Base-by-base conservation (phyloP, 2,888 invertebrate species). In the Danaus chrysippus region DNA sequence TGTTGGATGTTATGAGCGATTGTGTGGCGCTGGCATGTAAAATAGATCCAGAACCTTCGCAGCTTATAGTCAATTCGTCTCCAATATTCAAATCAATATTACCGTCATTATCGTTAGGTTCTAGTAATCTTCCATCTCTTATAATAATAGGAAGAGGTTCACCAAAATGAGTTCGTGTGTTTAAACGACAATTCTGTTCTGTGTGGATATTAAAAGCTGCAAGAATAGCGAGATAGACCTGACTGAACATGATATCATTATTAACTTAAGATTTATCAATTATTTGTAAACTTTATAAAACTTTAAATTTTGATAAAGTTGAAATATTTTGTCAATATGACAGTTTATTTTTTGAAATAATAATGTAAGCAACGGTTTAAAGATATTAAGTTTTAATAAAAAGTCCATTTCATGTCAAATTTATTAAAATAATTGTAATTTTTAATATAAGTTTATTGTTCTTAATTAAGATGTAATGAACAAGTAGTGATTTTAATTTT, bases 61-160 rank as follows among this genome's bases (percentile, higher is more conserved):
- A 91, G 55, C 88, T 90, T 0, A 91, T 59, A 0, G 76, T 82
- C 0, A 91, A 55, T 0, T 58, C 70, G 0, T 88, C 86, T 10
- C 88, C 88, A 17, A 76, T 66, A 3, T 77, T 71, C 10, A 91
- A 41, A 6, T 79, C 70, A 0, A 90, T 70, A 46, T 85, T 84
- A 0, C 89, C 90, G 19, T 68, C 62, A 1, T 61, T 67, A 59
- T 87, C 86, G 11, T 76, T 79, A 0, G 90, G 90, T 65, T 89
- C 87, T 44, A 91, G 61, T 5, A 88, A 76, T 46, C 58, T 70
- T 0, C 77, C 83, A 56, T 87, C 67, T 60, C 76, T 78, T 42
- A 91, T 49, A 11, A 90, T 78, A 0, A 88, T 69, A 0, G 90
- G 90, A 1, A 84, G 73, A 0, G 87, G 87, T 70, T 89, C 76